A percentile compares a stretch with the other conserved stretches of the same genome.
Evolutionary conservation across 37 sponge, comb jelly and placozoan genomes (phyloP).

Genomic region (Theonella swinhoei): DNA sequence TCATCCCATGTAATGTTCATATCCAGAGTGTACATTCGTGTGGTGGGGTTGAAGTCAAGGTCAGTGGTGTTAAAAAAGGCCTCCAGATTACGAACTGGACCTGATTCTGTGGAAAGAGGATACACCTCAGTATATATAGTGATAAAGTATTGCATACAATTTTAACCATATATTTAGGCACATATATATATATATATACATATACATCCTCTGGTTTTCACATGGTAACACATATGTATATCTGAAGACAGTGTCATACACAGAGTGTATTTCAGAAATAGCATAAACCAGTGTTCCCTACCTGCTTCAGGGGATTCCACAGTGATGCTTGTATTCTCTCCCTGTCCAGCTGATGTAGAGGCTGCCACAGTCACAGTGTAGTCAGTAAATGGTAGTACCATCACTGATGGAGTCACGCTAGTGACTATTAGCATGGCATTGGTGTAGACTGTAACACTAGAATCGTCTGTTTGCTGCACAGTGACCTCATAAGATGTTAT

Average conservation of each 20-base stretch:
- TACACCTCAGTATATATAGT: too few relatives aligned
- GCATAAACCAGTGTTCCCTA: neutral
- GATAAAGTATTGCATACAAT: too few relatives aligned
- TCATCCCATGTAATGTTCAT: slow-evolving; percentile 24
- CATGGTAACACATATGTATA: neutral
- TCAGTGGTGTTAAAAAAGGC: neutral
- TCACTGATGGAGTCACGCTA: neutral
- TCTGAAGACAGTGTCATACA: neutral
- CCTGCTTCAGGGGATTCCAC: slow-evolving; percentile 28
- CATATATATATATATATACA: neutral
- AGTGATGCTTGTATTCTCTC: neutral
- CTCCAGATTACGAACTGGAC: neutral
- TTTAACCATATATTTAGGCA: neutral
- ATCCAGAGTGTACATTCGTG: neutral
- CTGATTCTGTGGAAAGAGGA: too few relatives aligned
- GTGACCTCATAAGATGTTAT: neutral
- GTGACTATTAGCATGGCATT: neutral
- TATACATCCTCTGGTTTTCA: neutral
- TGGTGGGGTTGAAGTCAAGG: neutral
- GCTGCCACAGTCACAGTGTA: slow-evolving; percentile 23
- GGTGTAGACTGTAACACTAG: neutral
- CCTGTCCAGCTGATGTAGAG: slow-evolving; percentile 4
- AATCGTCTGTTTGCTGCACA: neutral
- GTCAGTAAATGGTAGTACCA: neutral
- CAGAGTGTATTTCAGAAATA: slow-evolving; percentile 1